Evolutionary conservation across 1,140 invertebrate genomes (phyloP), one percentile per base, ranked within the genome.

Genomic region (Propsilocerus akamusi): DNA sequence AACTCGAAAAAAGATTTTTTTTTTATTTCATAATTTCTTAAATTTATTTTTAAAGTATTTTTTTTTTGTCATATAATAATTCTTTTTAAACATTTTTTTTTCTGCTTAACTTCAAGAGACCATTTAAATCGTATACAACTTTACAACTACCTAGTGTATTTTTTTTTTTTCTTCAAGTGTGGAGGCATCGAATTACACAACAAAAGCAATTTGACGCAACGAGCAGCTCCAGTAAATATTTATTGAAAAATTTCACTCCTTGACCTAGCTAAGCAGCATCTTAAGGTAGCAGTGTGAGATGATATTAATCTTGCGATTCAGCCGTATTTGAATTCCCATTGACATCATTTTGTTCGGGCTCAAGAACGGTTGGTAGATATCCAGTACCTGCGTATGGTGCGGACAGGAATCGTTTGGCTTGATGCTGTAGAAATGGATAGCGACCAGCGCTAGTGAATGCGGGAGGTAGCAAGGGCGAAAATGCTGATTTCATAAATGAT

Each of bases 321-420:
- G 34, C 12, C 22, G 34, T 20, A 41, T 41, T 41, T 41, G 34
- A 17, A 41, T 41, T 41, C 17, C 34, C 34, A 41, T 41, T 41
- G 34, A 41, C 34, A 41, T 69, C 64, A 58, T 63, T 69, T 41
- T 41, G 34, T 23, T 70, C 71, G 11, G 83, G 80, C 52, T 80
- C 68, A 47, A 87, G 81, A 2, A 87, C 80, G 0, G 82, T 83
- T 0, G 83, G 80, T 48, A 87, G 62, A 59, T 86, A 86, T 0
- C 82, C 83, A 0, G 83, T 86, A 3, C 83, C 83, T 24, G 79
- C 76, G 58, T 86, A 87, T 0, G 81, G 83, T 0, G 83, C 81
- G 0, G 82, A 77, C 0, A 87, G 68, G 59, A 87, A 86, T 49
- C 83, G 72, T 55, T 78, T 67, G 7, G 76, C 75, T 23, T 53